Evolutionary conservation across 2,888 invertebrate genomes (phyloP).

Genomic region (Pyralis farinalis): DNA sequence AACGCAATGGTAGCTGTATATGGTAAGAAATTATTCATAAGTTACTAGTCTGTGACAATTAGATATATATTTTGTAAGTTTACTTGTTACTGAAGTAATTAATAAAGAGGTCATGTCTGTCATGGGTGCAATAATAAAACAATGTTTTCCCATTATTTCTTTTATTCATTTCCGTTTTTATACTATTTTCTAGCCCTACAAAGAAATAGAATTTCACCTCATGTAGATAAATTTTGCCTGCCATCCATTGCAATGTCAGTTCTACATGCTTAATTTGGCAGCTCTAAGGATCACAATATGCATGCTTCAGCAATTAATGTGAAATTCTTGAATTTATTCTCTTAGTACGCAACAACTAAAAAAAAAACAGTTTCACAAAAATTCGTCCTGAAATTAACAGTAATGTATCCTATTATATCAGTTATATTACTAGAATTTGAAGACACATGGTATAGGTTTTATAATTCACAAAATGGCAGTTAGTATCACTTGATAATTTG

Average conservation of each 20-base stretch:
- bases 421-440: conserved; percentile 16
- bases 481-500: conserved; percentile 52
- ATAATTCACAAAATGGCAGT: conserved; percentile 61
- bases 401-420: conserved; percentile 1
- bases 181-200: conserved; percentile 35
- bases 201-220: conserved; percentile 23
- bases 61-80: not conserved
- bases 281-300: conserved; percentile 26
- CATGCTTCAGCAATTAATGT: conserved; percentile 1
- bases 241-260: conserved; percentile 2
- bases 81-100: not conserved
- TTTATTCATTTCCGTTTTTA: conserved; percentile 40
- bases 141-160: conserved; percentile 28
- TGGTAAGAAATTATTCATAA: conserved; percentile 66
- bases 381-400: not conserved
- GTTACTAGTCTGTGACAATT: conserved; percentile 12
- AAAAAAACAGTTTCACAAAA: not conserved
- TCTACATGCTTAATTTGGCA: conserved; percentile 33
- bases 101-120: not conserved
- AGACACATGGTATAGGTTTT: conserved; percentile 24
- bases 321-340: conserved; percentile 8
- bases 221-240: conserved; percentile 23
- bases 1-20: conserved; percentile 83
- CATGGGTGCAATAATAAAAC: conserved; percentile 18
- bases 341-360: too few relatives aligned